These are phyloP conservation scores for Sebastes cheni DNA, from an alignment of 2,797 vertebrate species.

Conservation along the genomic window DNA sequence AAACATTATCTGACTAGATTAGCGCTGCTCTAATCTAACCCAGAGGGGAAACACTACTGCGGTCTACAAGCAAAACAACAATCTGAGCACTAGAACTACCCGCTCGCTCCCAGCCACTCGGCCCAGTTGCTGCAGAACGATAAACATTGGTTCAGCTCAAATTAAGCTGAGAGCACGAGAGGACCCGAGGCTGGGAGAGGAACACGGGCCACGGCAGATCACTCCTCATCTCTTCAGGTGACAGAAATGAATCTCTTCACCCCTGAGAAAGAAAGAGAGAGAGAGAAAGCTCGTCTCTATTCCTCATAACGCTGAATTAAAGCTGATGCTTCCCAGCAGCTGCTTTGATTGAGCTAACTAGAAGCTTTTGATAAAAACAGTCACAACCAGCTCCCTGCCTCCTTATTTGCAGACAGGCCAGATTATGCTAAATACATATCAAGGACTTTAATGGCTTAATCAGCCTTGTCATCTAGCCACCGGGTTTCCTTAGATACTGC, in stretches of 20 bases:
- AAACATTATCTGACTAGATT: conserved; percentile 69
- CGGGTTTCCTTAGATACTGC: conserved; percentile 61
- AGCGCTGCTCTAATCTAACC: conserved; percentile 57
- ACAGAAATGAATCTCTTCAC: conserved; percentile 62
- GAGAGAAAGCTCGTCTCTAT: conserved; percentile 1
- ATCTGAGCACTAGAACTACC: conserved; percentile 39
- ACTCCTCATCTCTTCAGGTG: conserved; percentile 61
- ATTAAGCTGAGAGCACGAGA: conserved; percentile 64
- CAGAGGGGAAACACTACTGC: conserved; percentile 36
- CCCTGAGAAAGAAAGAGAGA: conserved; percentile 32
- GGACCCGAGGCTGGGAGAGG: conserved; percentile 57
- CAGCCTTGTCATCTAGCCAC: conserved; percentile 70
- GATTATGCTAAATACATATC: conserved; percentile 76
- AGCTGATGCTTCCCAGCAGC: conserved; percentile 65
- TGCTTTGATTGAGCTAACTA: conserved; percentile 77
- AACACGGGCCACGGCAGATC: conserved; percentile 50
- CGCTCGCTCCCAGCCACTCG: conserved; percentile 34
- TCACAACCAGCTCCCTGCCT: conserved; percentile 52
- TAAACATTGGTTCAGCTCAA: conserved; percentile 66
- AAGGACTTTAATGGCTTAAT: conserved; percentile 72
- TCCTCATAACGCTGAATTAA: conserved; percentile 52
- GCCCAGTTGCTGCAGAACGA: conserved; percentile 51
- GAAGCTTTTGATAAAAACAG: conserved; percentile 70
- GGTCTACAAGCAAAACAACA: conserved; percentile 54
- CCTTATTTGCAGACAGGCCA: conserved; percentile 65